A percentile compares a stretch with the other conserved stretches of the same genome.
Conservation (phyloP, 2,797 vertebrate species). For the Hoplostethus atlanticus region DNA sequence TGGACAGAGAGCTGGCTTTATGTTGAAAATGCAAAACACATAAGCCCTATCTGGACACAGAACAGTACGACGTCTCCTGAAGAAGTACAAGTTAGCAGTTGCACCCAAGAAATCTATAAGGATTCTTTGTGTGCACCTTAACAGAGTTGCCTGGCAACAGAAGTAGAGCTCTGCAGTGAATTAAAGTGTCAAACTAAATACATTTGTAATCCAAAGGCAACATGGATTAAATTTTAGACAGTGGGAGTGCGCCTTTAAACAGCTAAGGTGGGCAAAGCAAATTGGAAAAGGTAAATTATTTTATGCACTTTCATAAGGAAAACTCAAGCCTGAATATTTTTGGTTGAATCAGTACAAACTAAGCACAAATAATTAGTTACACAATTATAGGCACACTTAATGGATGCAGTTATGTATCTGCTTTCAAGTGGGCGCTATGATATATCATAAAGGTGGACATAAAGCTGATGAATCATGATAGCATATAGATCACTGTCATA, state of each 20-base stretch:
- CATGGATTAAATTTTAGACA: constrained; percentile 75
- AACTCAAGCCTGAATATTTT: constrained; percentile 28
- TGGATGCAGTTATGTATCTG: constrained; percentile 55
- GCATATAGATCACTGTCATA: constrained; percentile 69
- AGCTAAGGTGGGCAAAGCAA: constrained; percentile 63
- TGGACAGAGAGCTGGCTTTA: constrained; percentile 30
- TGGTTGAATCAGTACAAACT: constrained; percentile 54
- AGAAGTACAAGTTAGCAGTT: constrained; percentile 70
- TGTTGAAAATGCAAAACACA: constrained; percentile 48
- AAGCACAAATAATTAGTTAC: constrained; percentile 68
- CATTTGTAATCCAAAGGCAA: constrained; percentile 79
- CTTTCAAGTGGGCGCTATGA: constrained; percentile 46
- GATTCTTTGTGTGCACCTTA: constrained; percentile 78
- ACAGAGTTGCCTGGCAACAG: constrained; percentile 81
- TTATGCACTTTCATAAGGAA: constrained; percentile 34
- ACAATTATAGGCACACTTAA: constrained; percentile 51
- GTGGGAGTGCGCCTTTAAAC: constrained; percentile 70
- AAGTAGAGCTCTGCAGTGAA: constrained; percentile 72
- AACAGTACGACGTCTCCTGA: constrained; percentile 51
- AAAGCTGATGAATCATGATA: constrained; percentile 67
- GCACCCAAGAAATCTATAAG: constrained; percentile 76
- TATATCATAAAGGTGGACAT: constrained; percentile 57
- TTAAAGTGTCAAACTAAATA: constrained; percentile 80
- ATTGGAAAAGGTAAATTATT: constrained; percentile 60
- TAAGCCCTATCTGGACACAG: constrained; percentile 52